Conservation (phyloP, 2,888 invertebrate genomes). For the Drosophila flavopinicola region DNA sequence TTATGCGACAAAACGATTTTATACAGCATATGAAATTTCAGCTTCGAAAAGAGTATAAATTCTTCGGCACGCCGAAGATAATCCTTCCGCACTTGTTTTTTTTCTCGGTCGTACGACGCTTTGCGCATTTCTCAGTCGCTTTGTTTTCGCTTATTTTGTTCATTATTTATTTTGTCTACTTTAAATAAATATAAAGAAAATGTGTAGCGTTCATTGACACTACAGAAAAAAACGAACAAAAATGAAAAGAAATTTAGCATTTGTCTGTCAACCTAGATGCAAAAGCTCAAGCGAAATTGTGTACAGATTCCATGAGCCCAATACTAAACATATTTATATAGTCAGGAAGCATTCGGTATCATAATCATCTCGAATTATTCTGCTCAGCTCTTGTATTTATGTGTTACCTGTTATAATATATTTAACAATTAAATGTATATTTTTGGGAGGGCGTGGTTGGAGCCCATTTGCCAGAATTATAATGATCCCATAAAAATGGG, state of each 20-base stretch:
- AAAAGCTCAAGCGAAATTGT: slow-evolving; percentile 25
- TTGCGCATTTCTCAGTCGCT: slow-evolving; percentile 60
- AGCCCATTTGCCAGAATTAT: slow-evolving; percentile 48
- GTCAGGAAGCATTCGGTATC: slow-evolving; percentile 5
- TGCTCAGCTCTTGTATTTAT: slow-evolving; percentile 33
- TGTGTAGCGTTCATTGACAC: slow-evolving; percentile 76
- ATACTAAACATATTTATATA: not conserved
- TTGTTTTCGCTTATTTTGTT: slow-evolving; percentile 46
- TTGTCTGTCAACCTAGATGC: slow-evolving; percentile 55
- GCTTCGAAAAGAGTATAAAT: no score
- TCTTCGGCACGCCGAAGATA: no score
- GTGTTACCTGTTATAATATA: slow-evolving; percentile 33
- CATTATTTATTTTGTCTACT: slow-evolving; percentile 77
- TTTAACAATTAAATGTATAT: slow-evolving; percentile 44
- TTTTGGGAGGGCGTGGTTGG: slow-evolving; percentile 43
- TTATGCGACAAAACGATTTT: no score
- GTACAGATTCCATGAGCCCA: not conserved
- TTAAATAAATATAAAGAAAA: slow-evolving; percentile 77
- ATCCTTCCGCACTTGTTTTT: no score
- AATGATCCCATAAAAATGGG: slow-evolving; percentile 46
- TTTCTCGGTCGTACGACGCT: slow-evolving; percentile 50
- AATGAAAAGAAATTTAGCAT: slow-evolving; percentile 59
- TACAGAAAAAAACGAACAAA: slow-evolving; percentile 46
- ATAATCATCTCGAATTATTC: slow-evolving; percentile 50
- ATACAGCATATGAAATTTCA: no score